Evolutionary conservation across 2,888 invertebrate genomes (phyloP).

Genomic region (Drosophila prolongata): DNA sequence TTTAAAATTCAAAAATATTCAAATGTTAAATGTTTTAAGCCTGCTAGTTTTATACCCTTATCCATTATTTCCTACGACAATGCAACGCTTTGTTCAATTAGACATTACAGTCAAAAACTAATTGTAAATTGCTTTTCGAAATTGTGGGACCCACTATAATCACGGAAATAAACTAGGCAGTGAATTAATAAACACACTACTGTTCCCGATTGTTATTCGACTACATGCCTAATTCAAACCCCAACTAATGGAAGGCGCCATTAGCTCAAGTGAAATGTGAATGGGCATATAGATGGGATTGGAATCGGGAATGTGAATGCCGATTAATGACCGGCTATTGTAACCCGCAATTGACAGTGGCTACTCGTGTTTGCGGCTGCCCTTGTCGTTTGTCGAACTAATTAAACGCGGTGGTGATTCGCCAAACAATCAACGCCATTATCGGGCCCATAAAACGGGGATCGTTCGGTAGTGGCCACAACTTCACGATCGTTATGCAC

Average conservation of each 20-base stretch:
- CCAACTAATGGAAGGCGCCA: slow-evolving; percentile 22
- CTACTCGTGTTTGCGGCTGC: slow-evolving; percentile 31
- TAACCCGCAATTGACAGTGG: slow-evolving; percentile 32
- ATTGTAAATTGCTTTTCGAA: not conserved
- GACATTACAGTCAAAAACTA: not conserved
- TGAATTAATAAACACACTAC: slow-evolving; percentile 5
- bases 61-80: not conserved
- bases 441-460: slow-evolving; percentile 51
- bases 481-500: slow-evolving; percentile 63
- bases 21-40: too few species aligned
- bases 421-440: slow-evolving; percentile 53
- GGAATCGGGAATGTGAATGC: slow-evolving; percentile 28
- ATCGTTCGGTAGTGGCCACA: slow-evolving; percentile 51
- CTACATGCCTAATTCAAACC: slow-evolving; percentile 12
- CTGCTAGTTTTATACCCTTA: not conserved
- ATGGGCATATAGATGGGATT: slow-evolving; percentile 27
- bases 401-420: slow-evolving; percentile 48
- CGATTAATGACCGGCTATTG: slow-evolving; percentile 33
- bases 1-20: too few species aligned
- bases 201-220: slow-evolving; percentile 11
- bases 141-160: not conserved
- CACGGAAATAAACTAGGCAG: slow-evolving; percentile 1
- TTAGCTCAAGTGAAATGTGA: slow-evolving; percentile 31
- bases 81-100: not conserved
- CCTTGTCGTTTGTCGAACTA: slow-evolving; percentile 56